A percentile compares a stretch with the other conserved stretches of the same genome.
phyloP scores from a whole-genome alignment of 2,888 invertebrate genomes.

The Drosophila formosana region DNA sequence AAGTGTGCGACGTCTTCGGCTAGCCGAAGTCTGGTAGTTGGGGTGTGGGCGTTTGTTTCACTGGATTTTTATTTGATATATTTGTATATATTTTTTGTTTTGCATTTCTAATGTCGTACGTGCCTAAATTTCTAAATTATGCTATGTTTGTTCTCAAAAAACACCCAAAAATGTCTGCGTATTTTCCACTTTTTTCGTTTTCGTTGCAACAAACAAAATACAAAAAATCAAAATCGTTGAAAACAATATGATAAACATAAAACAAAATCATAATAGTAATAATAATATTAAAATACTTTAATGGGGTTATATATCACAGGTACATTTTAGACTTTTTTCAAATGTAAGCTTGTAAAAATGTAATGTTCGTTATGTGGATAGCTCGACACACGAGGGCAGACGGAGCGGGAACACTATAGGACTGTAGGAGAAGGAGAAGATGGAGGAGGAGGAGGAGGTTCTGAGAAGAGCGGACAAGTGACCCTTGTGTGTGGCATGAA shows the following conservation, averaged over 20 bases:
- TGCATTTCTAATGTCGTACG: slow-evolving; percentile 79
- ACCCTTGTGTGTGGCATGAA: slow-evolving; percentile 17
- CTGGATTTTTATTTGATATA: slow-evolving; percentile 39
- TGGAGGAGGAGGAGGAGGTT: not conserved
- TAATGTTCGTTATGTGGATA: slow-evolving; percentile 69
- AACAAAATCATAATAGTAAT: slow-evolving; percentile 34
- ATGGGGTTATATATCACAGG: slow-evolving; percentile 84
- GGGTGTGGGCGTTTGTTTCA: slow-evolving; percentile 26
- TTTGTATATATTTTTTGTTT: slow-evolving; percentile 62
- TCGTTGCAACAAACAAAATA: slow-evolving; percentile 45
- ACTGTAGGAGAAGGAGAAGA: not conserved
- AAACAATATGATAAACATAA: slow-evolving; percentile 33
- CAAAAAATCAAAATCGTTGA: slow-evolving; percentile 27
- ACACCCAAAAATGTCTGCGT: slow-evolving; percentile 45
- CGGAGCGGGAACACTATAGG: not conserved
- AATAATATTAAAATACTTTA: slow-evolving; percentile 73
- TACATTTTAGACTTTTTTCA: slow-evolving; percentile 83
- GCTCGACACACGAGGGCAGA: slow-evolving; percentile 32
- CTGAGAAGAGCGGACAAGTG: slow-evolving; percentile 13
- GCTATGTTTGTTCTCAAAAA: slow-evolving; percentile 52
- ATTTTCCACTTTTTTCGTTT: slow-evolving; percentile 11
- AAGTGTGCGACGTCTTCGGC: slow-evolving; percentile 43
- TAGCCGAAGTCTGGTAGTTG: slow-evolving; percentile 38
- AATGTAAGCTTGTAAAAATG: slow-evolving; percentile 79
- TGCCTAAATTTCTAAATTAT: slow-evolving; percentile 75